A percentile compares a stretch with the other conserved stretches of the same genome.
These are phyloP conservation scores for Chloroclysta siterata DNA, from an alignment of 2,888 invertebrate genomes.

Conservation along the genomic window DNA sequence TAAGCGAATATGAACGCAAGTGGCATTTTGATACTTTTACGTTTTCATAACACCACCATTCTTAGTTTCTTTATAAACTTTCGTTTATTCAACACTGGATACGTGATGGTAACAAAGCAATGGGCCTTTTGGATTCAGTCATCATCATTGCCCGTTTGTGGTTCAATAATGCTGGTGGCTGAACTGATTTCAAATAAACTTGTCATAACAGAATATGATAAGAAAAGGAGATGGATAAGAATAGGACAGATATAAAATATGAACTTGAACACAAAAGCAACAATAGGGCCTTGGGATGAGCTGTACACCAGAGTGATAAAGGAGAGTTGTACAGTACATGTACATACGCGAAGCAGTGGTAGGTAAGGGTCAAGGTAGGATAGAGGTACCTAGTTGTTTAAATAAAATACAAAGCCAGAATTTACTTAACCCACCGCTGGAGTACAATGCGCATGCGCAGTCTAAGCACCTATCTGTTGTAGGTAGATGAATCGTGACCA, in stretches of 20 bases:
- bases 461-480: slow-evolving; percentile 10
- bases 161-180: not conserved
- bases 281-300: no score
- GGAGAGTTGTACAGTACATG: not conserved
- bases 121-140: not conserved
- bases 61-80: slow-evolving; percentile 24
- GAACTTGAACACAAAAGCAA: no score
- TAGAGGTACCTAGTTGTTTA: no score
- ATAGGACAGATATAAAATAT: no score
- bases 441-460: not conserved
- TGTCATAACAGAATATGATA: no score
- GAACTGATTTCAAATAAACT: not conserved
- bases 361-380: not conserved
- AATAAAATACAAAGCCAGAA: slow-evolving; percentile 19
- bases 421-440: not conserved
- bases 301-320: not conserved
- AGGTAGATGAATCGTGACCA: slow-evolving; percentile 27
- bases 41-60: slow-evolving; percentile 25
- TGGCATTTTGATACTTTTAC: slow-evolving; percentile 17
- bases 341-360: not conserved
- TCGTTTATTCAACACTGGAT: slow-evolving; percentile 20
- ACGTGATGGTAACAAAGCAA: slow-evolving; percentile 14
- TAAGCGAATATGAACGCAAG: slow-evolving; percentile 6
- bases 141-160: not conserved
- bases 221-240: no score